These are phyloP conservation scores for Ophioderma brevispina DNA, from an alignment of 35 echinoderm and acorn worm genomes.

Conservation along the genomic window DNA sequence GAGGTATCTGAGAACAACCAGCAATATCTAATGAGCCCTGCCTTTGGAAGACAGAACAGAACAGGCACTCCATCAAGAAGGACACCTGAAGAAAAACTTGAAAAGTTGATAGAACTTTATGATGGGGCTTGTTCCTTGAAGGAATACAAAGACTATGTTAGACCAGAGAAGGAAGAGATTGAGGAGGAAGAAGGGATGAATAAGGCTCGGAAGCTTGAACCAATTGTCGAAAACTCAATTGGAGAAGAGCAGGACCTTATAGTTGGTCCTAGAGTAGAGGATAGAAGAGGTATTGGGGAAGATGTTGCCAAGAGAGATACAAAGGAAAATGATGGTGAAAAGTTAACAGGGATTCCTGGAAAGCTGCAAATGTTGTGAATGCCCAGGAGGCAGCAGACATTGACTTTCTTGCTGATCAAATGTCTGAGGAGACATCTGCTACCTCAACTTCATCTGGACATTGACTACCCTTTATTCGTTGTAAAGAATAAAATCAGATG, in stretches of 20 bases:
- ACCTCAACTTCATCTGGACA: not conserved
- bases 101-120: slow-evolving; percentile 97
- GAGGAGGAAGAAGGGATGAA: slow-evolving; percentile 1
- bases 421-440: not conserved
- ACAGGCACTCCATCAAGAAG: slow-evolving; percentile 18
- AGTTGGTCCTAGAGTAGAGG: not conserved
- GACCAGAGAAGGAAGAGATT: slow-evolving; percentile 32
- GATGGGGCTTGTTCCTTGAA: slow-evolving; percentile 74
- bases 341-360: not conserved
- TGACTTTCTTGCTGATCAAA: not conserved
- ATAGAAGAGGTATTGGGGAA: not conserved
- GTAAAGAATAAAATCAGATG: too few species aligned
- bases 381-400: not conserved
- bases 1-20: not conserved
- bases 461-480: too few species aligned
- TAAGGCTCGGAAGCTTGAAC: slow-evolving; percentile 8
- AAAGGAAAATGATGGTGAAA: not conserved
- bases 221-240: not conserved
- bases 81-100: slow-evolving; percentile 85
- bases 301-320: not conserved
- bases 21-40: not conserved
- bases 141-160: slow-evolving; percentile 84
- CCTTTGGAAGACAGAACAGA: not conserved
- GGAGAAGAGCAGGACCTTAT: not conserved
- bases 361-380: not conserved